These are phyloP conservation scores for Parazoanthus darwini DNA, from an alignment of 92 coral and sea anemone species.

Conservation along the genomic window DNA sequence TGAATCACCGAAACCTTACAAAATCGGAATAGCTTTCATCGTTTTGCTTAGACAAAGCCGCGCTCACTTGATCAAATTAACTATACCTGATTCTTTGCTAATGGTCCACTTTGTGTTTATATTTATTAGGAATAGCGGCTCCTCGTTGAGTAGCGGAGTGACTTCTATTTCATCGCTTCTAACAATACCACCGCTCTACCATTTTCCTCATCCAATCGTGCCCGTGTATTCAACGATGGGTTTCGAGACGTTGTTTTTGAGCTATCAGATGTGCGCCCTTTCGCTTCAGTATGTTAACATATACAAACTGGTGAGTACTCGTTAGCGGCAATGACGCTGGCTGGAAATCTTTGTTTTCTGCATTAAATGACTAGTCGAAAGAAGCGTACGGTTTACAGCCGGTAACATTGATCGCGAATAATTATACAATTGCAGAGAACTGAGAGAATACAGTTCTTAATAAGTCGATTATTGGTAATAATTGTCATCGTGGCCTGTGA, in stretches of 20 bases:
- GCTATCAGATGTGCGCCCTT: slow-evolving; percentile 80
- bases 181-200: slow-evolving; percentile 79
- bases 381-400: not conserved
- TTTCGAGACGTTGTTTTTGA: slow-evolving; percentile 77
- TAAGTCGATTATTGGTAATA: not conserved
- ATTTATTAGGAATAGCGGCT: slow-evolving; percentile 72
- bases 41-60: not conserved
- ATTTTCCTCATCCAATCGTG: slow-evolving; percentile 77
- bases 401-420: not conserved
- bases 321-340: not conserved
- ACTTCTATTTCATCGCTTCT: slow-evolving; percentile 78
- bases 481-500: not conserved
- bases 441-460: not conserved
- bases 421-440: not conserved
- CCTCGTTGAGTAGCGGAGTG: slow-evolving; percentile 58
- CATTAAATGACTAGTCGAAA: slow-evolving; percentile 36
- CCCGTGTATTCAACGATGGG: slow-evolving; percentile 87
- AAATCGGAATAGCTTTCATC: not conserved
- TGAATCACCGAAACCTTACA: not conserved
- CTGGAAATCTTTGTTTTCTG: not conserved
- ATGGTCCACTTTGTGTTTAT: not conserved
- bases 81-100: not conserved
- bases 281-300: slow-evolving; percentile 88
- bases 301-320: slow-evolving; percentile 85
- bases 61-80: not conserved